Evolutionary conservation across 2,797 vertebrate species (phyloP).

Genomic region (Melanotaenia parkinsoni): DNA sequence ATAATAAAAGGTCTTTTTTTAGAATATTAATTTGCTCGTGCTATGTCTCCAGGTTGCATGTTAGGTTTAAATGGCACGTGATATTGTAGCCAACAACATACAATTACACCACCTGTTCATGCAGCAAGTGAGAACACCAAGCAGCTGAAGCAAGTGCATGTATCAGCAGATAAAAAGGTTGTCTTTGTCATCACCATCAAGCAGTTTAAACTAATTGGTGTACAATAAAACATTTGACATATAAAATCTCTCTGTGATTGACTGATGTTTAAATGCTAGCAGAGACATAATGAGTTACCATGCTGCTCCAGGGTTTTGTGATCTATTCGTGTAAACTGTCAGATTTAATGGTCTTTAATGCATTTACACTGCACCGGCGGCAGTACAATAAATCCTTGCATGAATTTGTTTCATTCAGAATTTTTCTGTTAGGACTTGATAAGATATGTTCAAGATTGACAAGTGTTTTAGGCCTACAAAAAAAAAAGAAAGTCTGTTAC

Average conservation of each 20-base stretch:
- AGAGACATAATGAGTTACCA: background rate
- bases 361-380: constrained; percentile 24
- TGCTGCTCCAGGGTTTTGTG: constrained; percentile 23
- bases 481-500: background rate
- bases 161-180: constrained; percentile 7
- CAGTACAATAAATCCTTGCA: constrained; percentile 20
- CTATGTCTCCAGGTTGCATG: background rate
- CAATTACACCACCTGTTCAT: background rate
- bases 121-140: background rate
- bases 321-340: constrained; percentile 40
- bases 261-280: background rate
- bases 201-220: background rate
- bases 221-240: background rate
- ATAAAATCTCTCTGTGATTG: background rate
- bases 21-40: background rate
- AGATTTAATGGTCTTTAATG: constrained; percentile 36
- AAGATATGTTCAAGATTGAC: constrained; percentile 4
- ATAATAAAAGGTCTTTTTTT: background rate
- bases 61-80: background rate
- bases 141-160: background rate
- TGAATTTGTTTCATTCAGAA: constrained; percentile 21
- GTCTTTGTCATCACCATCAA: constrained; percentile 4
- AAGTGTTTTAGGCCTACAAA: background rate
- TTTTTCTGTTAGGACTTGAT: constrained; percentile 40
- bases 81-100: background rate